phyloP scores from a whole-genome alignment of 37 sponge, comb jelly and placozoan genomes.

The Theonella swinhoei region DNA sequence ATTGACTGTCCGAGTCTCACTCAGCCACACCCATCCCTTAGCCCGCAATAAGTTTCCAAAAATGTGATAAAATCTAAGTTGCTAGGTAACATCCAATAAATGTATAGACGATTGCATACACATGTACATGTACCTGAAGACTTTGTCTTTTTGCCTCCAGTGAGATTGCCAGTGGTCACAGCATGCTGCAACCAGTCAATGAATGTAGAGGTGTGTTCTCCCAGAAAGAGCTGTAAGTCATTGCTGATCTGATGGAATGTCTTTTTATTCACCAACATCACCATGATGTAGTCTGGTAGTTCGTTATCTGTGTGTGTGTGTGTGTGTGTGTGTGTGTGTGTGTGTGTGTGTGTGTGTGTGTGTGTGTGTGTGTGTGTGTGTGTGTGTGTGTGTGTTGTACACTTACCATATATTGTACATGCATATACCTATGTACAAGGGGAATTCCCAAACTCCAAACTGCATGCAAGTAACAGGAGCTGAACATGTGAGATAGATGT shows the following conservation, averaged over 20 bases:
- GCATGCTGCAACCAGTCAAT: constrained; percentile 59
- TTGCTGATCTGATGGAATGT: constrained; percentile 57
- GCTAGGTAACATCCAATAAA: no score
- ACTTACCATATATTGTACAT: no score
- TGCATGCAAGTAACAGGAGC: no score
- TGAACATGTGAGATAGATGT: no score
- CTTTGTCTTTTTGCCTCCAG: not conserved
- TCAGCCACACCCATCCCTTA: no score
- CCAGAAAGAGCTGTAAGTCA: constrained; percentile 84
- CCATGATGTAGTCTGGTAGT: constrained; percentile 85
- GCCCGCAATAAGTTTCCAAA: no score
- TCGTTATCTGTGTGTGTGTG: constrained; percentile 63
- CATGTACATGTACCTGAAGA: no score
- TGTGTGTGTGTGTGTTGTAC: not conserved
- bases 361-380: not conserved
- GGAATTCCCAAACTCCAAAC: no score
- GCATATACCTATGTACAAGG: no score
- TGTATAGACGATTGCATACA: no score
- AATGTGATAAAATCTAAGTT: no score
- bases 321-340: not conserved
- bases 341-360: not conserved
- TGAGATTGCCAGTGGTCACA: not conserved
- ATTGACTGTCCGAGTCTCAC: no score
- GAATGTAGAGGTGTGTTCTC: constrained; percentile 66
- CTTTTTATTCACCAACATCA: constrained; percentile 84